Evolutionary conservation across 2,113 vertebrate genomes (phyloP).

Genomic region (Chaetops frenatus): DNA sequence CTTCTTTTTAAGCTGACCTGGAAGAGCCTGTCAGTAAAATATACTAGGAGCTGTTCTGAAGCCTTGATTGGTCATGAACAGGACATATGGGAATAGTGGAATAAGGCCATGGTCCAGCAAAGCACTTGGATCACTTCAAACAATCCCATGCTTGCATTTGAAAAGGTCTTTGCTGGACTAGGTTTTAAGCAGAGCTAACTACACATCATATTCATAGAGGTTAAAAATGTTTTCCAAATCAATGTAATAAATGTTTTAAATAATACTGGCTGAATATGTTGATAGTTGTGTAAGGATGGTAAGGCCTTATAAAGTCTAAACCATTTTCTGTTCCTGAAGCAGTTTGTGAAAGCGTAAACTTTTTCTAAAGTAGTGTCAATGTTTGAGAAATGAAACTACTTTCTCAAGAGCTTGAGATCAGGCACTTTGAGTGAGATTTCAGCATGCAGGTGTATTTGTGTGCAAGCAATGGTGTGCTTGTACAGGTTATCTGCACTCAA

Average conservation of each 20-base stretch:
- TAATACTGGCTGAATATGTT: neutral
- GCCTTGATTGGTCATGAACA: neutral
- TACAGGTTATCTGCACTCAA: neutral
- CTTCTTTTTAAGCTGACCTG: neutral
- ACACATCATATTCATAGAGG: neutral
- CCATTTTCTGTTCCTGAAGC: neutral
- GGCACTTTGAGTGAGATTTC: neutral
- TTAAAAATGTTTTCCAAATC: neutral
- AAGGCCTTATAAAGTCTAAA: neutral
- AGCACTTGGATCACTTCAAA: neutral
- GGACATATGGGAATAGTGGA: neutral
- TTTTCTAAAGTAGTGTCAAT: neutral
- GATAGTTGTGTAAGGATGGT: neutral
- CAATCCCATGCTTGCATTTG: neutral
- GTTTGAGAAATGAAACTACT: neutral
- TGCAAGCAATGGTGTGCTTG: neutral
- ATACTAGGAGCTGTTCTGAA: neutral
- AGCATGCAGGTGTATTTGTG: neutral
- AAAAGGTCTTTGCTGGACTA: neutral
- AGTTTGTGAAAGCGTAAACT: neutral
- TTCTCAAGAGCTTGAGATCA: neutral
- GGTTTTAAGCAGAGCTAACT: neutral
- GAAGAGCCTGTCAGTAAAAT: neutral
- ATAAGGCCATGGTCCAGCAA: neutral
- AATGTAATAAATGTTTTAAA: constrained; percentile 18